Conservation (phyloP, 2,888 invertebrate genomes). For the Opisthograptis luteolata region DNA sequence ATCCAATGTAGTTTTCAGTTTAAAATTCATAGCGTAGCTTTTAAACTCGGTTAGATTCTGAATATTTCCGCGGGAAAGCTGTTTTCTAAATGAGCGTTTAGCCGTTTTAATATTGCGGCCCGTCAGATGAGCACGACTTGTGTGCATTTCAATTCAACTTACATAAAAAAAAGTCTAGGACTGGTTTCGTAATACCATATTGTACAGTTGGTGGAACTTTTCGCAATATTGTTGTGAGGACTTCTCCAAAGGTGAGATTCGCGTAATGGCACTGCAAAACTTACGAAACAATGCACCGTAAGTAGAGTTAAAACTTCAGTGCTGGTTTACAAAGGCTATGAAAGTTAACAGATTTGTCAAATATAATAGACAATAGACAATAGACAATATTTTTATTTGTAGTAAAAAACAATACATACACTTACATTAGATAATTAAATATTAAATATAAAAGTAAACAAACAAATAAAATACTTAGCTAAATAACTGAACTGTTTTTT, state of each 20-base stretch:
- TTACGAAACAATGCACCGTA: slow-evolving; percentile 12
- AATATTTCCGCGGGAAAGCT: slow-evolving; percentile 54
- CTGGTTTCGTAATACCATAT: slow-evolving; percentile 4
- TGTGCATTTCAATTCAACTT: slow-evolving; percentile 24
- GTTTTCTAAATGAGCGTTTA: slow-evolving; percentile 65
- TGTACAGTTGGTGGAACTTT: slow-evolving; percentile 3
- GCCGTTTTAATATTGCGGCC: slow-evolving; percentile 49
- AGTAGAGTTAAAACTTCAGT: slow-evolving; percentile 3
- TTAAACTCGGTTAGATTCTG: slow-evolving; percentile 70
- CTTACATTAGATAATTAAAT: too few species aligned
- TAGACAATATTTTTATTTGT: too few species aligned
- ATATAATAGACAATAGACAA: too few species aligned
- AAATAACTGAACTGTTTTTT: too few species aligned
- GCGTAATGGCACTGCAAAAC: slow-evolving; percentile 8
- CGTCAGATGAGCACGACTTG: slow-evolving; percentile 30
- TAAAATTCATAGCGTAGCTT: slow-evolving; percentile 75
- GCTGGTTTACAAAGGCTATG: background rate
- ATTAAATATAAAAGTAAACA: too few species aligned
- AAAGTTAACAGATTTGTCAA: slow-evolving; percentile 2
- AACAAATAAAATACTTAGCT: too few species aligned
- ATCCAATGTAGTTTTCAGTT: slow-evolving; percentile 74
- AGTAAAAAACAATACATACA: too few species aligned
- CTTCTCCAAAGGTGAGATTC: slow-evolving; percentile 8
- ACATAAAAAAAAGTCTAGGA: slow-evolving; percentile 6
- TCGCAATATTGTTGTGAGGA: slow-evolving; percentile 2